Evolutionary conservation across 2,888 invertebrate genomes (phyloP).

Genomic region (Parapristionchus giblindavisi): DNA sequence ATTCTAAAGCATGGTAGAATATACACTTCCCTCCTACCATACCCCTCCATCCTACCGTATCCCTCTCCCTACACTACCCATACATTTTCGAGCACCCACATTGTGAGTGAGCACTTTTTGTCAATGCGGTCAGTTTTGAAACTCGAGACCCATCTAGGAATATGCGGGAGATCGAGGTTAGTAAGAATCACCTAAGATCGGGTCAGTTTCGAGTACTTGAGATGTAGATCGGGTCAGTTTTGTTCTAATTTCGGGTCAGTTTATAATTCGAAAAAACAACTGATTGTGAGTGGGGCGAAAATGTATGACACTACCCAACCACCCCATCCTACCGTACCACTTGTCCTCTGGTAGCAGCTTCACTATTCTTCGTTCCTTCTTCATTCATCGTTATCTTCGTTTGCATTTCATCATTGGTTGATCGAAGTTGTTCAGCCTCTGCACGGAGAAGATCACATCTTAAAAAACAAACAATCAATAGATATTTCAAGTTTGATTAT

Average conservation of each 20-base stretch:
- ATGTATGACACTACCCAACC: too few species aligned
- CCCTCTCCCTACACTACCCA: neutral
- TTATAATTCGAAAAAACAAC: too few species aligned
- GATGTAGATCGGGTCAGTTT: too few species aligned
- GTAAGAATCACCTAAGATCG: too few species aligned
- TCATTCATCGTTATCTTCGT: conserved; percentile 28
- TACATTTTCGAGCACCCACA: too few species aligned
- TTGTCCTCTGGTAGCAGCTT: conserved; percentile 31
- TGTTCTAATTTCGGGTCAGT: too few species aligned
- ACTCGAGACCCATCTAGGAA: too few species aligned
- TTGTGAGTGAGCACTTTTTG: too few species aligned
- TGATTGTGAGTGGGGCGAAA: too few species aligned
- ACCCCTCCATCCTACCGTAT: neutral
- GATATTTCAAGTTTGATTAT: neutral
- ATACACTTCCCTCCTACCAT: neutral
- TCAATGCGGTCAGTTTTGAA: too few species aligned
- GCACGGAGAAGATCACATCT: conserved; percentile 15
- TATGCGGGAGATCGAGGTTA: too few species aligned
- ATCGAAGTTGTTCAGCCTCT: conserved; percentile 11
- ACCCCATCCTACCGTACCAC: conserved; percentile 36
- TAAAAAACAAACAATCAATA: neutral
- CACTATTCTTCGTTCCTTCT: conserved; percentile 25
- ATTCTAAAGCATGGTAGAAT: neutral
- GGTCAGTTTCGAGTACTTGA: too few species aligned
- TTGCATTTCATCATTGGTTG: conserved; percentile 34